A percentile compares a stretch with the other conserved stretches of the same genome.
These are phyloP conservation scores for Hermetia illucens DNA, from an alignment of 1,140 invertebrate species.

Conservation along the genomic window DNA sequence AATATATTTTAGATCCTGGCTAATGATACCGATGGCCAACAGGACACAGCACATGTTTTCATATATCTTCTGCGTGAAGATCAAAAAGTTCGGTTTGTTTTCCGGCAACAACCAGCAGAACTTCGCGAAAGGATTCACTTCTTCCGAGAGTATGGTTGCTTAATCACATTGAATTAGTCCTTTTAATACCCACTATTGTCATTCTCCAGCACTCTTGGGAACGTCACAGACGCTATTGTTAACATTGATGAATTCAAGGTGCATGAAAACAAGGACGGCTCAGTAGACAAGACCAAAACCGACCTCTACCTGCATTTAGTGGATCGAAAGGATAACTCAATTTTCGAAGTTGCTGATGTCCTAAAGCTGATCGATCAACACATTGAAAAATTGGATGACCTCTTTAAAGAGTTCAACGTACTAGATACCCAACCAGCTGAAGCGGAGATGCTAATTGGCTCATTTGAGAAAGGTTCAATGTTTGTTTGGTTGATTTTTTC, in stretches of 20 bases:
- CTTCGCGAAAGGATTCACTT: constrained; percentile 60
- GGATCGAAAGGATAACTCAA: constrained; percentile 75
- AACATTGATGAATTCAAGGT: constrained; percentile 88
- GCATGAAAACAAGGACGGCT: constrained; percentile 82
- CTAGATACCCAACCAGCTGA: constrained; percentile 75
- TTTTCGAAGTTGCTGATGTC: constrained; percentile 74
- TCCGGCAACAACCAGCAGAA: constrained; percentile 77
- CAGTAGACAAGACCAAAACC: constrained; percentile 86
- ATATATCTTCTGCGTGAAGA: constrained; percentile 87
- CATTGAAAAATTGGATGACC: constrained; percentile 70
- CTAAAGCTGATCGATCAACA: constrained; percentile 78
- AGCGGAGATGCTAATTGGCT: constrained; percentile 37
- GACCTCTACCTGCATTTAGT: constrained; percentile 90
- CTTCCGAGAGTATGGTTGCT: constrained; percentile 58
- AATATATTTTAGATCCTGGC: constrained; percentile 47
- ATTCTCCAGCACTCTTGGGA: constrained; percentile 53
- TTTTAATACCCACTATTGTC: neutral
- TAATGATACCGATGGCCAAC: constrained; percentile 68
- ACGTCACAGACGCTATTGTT: constrained; percentile 79
- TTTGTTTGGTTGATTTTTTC: constrained; percentile 68
- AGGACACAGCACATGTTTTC: constrained; percentile 66
- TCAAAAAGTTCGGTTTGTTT: constrained; percentile 80
- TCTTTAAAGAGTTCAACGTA: constrained; percentile 89
- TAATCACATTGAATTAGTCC: neutral
- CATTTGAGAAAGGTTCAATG: constrained; percentile 36